phyloP scores from a whole-genome alignment of 2,797 vertebrate genomes.

The Arnoldichthys spilopterus region DNA sequence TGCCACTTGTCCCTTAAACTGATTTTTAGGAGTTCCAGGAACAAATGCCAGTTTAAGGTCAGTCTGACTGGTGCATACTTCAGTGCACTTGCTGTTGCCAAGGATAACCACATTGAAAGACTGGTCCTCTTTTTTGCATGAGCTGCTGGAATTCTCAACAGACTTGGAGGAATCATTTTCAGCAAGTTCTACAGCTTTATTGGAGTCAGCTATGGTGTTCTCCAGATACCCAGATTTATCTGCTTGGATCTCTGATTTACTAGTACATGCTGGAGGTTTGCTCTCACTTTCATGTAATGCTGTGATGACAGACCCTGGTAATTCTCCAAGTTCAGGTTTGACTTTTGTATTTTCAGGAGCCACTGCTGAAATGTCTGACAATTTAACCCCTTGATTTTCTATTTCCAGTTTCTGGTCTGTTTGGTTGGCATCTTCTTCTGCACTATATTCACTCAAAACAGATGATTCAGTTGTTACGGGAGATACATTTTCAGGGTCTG shows the following conservation, averaged over 20 bases:
- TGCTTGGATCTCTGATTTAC: constrained; percentile 55
- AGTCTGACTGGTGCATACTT: constrained; percentile 26
- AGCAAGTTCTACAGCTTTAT: constrained; percentile 50
- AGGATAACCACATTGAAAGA: constrained; percentile 24
- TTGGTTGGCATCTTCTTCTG: constrained; percentile 18
- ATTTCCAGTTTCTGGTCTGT: constrained; percentile 25
- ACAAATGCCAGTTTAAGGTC: constrained; percentile 27
- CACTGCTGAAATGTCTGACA: constrained; percentile 52
- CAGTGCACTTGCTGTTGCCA: constrained; percentile 30
- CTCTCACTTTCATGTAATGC: constrained; percentile 58
- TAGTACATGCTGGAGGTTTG: constrained; percentile 50
- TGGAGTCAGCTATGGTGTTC: constrained; percentile 40
- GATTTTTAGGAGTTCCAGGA: constrained; percentile 22
- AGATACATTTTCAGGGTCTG: constrained; percentile 8
- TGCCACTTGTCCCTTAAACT: not conserved
- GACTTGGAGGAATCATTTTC: constrained; percentile 30
- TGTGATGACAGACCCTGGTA: constrained; percentile 51
- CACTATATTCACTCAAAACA: constrained; percentile 26
- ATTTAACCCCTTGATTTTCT: constrained; percentile 51
- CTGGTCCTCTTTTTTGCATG: constrained; percentile 35
- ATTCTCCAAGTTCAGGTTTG: constrained; percentile 40
- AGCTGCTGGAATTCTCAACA: constrained; percentile 27
- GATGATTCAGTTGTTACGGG: not conserved
- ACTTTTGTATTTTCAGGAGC: constrained; percentile 59
- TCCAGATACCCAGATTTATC: constrained; percentile 49